These are phyloP conservation scores for Coboldia fuscipes DNA, from an alignment of 1,140 invertebrate genomes.

Conservation along the genomic window DNA sequence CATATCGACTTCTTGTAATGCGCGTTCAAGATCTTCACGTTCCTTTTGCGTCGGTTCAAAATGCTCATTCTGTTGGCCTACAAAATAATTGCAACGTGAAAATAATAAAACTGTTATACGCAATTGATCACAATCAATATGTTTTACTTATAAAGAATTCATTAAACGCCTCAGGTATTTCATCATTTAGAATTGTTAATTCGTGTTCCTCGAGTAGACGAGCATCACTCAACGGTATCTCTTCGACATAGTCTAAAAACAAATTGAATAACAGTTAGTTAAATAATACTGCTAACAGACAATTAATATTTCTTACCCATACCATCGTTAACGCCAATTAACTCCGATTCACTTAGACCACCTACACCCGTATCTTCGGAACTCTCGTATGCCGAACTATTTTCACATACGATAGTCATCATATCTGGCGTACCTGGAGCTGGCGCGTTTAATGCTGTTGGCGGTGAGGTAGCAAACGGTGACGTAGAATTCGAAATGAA, in stretches of 20 bases:
- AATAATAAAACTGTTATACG: neutral
- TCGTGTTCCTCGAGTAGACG: slow-evolving; percentile 57
- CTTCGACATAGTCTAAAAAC: slow-evolving; percentile 11
- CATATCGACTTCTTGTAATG: slow-evolving; percentile 58
- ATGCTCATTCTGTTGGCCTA: slow-evolving; percentile 47
- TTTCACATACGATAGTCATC: slow-evolving; percentile 24
- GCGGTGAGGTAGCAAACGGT: slow-evolving; percentile 4
- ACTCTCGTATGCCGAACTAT: slow-evolving; percentile 31
- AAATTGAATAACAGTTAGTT: neutral
- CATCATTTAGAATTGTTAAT: slow-evolving; percentile 71
- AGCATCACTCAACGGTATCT: slow-evolving; percentile 24
- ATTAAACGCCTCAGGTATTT: slow-evolving; percentile 74
- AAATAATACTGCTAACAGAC: neutral
- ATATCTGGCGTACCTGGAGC: slow-evolving; percentile 8
- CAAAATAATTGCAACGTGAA: slow-evolving; percentile 7
- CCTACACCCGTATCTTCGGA: slow-evolving; percentile 30
- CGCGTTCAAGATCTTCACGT: slow-evolving; percentile 62
- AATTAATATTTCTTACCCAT: neutral
- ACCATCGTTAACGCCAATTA: slow-evolving; percentile 21
- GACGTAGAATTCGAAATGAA: slow-evolving; percentile 6
- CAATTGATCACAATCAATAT: neutral
- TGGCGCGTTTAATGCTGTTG: slow-evolving; percentile 1
- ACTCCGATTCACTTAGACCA: slow-evolving; percentile 28
- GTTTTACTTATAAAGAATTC: slow-evolving; percentile 44
- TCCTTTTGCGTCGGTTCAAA: slow-evolving; percentile 54